Percentiles rank a stretch among this genome's conserved stretches.
phyloP scores from a whole-genome alignment of 2,113 vertebrate genomes.

The Apteryx owenii region DNA sequence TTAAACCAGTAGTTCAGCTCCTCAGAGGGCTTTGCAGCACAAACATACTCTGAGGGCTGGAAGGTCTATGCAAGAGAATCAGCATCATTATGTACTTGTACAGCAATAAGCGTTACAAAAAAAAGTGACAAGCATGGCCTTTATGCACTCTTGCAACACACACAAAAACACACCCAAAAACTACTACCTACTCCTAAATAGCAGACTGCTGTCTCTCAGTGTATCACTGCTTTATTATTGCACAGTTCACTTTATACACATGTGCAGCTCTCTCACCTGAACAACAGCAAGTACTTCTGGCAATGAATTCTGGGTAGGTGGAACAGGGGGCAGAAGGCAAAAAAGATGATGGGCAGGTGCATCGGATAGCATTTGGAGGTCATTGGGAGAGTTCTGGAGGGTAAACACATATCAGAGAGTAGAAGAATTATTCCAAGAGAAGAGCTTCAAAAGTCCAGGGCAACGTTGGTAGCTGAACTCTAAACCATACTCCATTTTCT shows the following conservation, averaged over 20 bases:
- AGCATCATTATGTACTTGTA: neutral
- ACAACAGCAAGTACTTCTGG: constrained; percentile 96
- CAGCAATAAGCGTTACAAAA: neutral
- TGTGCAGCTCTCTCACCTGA: constrained; percentile 80
- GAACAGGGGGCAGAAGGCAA: constrained; percentile 93
- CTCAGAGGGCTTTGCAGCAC: neutral
- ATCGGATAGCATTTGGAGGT: constrained; percentile 97
- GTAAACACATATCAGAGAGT: neutral
- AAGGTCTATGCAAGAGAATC: neutral
- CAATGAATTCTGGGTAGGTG: constrained; percentile 92
- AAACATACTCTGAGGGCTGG: neutral
- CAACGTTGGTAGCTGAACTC: neutral
- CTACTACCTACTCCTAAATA: neutral
- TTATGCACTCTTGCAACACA: neutral
- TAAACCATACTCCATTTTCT: neutral
- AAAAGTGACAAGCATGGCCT: rapidly evolving
- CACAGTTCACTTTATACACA: neutral
- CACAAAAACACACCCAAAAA: neutral
- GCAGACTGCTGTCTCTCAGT: neutral
- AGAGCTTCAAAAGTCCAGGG: neutral
- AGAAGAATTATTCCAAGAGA: neutral
- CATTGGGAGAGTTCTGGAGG: constrained; percentile 93
- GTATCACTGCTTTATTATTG: neutral
- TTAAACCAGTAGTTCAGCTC: neutral
- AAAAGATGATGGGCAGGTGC: constrained; percentile 98